Percentiles rank a stretch among this genome's conserved stretches.
Conservation (phyloP, 2,888 invertebrate genomes). For the Ophonus ardosiacus region DNA sequence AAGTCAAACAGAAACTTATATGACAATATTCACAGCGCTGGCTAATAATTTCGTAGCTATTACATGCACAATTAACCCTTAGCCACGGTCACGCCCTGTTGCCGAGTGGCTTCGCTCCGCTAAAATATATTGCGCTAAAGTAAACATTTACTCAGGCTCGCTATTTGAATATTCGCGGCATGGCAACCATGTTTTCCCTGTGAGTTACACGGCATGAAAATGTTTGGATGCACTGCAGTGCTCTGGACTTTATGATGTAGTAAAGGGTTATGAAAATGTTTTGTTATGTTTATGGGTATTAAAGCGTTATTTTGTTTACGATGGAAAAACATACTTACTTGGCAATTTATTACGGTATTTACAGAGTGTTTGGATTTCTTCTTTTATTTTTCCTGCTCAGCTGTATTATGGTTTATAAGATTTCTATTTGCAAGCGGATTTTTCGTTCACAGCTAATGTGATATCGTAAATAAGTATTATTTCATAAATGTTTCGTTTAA, state of each 20-base stretch:
- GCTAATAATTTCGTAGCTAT: conserved; percentile 46
- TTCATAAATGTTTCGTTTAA: too few relatives aligned
- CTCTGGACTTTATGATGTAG: background rate
- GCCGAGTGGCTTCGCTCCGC: too few relatives aligned
- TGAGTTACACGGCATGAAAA: background rate
- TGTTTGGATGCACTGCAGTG: too few relatives aligned
- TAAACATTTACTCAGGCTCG: conserved; percentile 49
- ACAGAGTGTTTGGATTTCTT: too few relatives aligned
- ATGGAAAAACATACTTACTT: background rate
- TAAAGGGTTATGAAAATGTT: conserved; percentile 35
- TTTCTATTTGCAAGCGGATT: too few relatives aligned
- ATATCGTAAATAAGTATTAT: too few relatives aligned
- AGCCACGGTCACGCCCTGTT: conserved; percentile 4
- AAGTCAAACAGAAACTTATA: conserved; percentile 52
- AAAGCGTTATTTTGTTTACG: conserved; percentile 6
- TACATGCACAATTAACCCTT: conserved; percentile 57
- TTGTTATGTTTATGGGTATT: conserved; percentile 10
- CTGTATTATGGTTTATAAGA: too few relatives aligned
- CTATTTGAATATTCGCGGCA: conserved; percentile 51
- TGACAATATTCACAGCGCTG: conserved; percentile 31
- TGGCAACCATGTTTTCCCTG: conserved; percentile 2
- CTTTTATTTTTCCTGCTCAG: too few relatives aligned
- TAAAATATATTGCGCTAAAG: conserved; percentile 51
- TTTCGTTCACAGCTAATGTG: too few relatives aligned
- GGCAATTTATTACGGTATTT: background rate